Evolutionary conservation across 2,797 vertebrate species (phyloP), one percentile per base, ranked within the genome.

Genomic region (Carduelis carduelis): DNA sequence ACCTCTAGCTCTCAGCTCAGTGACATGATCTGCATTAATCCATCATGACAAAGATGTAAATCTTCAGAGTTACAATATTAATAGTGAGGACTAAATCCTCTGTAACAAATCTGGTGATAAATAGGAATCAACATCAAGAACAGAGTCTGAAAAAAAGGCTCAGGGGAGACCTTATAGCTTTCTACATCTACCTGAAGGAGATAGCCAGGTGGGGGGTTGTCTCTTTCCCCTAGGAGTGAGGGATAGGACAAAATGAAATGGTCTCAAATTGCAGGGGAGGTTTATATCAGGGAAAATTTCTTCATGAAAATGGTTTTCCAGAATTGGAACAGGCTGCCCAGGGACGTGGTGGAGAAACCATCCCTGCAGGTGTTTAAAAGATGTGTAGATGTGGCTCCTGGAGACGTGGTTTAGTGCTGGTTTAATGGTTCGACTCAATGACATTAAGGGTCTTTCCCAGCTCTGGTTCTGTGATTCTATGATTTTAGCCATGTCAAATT

Each of bases 11-110:
- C 52, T 93, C 55, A 79, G 26, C 23, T 84, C 75, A 63, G 22
- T 88, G 68, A 81, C 50, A 59, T 24, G 24, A 85, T 86, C 78
- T 89, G 16, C 34, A 43, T 71, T 93, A 83, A 89, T 90, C n/a
- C 49, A 70, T 28, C 27, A 41, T 71, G 86, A 64, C 37, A 68
- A 10, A 68, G 46, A 80, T 20, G 49, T n/a, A 69, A 46, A 60
- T 53, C 35, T 78, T 87, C 34, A 27, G 47, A 57, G 52, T 55
- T 70, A 55, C n/a, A 71, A 32, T n/a, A 37, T 6, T 82, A 59
- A 90, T 59, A 79, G 7, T 60, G 30, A 92, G 18, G 28, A 66
- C 7, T 72, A 71, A 84, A 74, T 64, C 11, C 24, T 46, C 35
- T 77, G 12, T 39, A 84, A 24, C 52, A 56, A 50, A 77, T 43